Evolutionary conservation across 2,797 vertebrate species (phyloP).

Genomic region (Platalea minor): DNA sequence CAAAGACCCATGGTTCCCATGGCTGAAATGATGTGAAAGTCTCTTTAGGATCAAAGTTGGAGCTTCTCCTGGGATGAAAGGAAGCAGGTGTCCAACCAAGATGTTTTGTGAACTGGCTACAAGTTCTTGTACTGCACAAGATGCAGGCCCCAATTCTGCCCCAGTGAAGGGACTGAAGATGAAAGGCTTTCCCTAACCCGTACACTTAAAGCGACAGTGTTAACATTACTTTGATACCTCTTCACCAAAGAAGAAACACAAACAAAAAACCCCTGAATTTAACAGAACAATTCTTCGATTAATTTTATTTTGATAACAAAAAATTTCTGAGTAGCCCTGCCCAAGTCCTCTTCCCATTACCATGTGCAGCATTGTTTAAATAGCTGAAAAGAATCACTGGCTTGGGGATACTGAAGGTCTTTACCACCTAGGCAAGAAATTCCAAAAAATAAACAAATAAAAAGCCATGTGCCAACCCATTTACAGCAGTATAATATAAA

Average conservation of each 20-base stretch:
- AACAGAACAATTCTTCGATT: neutral
- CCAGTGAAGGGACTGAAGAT: neutral
- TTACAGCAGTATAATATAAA: neutral
- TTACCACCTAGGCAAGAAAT: neutral
- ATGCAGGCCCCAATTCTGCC: neutral
- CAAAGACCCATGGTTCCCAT: neutral
- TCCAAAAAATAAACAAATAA: neutral
- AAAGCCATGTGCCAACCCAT: neutral
- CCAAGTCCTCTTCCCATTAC: neutral
- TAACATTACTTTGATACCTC: neutral
- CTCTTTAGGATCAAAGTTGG: neutral
- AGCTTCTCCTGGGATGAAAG: neutral
- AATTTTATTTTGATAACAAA: neutral
- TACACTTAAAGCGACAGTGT: neutral
- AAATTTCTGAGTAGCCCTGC: neutral
- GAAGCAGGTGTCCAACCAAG: neutral
- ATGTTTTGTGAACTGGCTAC: neutral
- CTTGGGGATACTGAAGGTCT: neutral
- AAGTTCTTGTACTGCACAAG: neutral
- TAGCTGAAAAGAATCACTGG: neutral
- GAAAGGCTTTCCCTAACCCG: neutral
- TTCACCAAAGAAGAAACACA: neutral
- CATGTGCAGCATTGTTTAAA: neutral
- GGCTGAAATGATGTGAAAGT: neutral
- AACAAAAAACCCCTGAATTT: neutral